Evolutionary conservation across 2,797 vertebrate genomes (phyloP).

Genomic region (Betta splendens): DNA sequence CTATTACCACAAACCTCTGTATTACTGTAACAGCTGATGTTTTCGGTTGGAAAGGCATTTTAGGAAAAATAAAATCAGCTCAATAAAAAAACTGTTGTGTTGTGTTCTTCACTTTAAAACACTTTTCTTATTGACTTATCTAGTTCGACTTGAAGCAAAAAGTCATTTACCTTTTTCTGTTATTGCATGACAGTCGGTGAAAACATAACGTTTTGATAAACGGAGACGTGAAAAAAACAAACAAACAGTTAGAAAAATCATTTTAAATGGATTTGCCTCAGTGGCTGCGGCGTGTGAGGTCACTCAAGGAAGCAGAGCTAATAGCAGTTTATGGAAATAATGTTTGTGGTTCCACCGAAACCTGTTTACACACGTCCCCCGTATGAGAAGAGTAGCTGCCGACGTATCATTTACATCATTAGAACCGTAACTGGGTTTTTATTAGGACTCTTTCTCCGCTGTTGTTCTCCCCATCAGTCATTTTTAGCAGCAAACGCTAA

Average conservation of each 20-base stretch:
- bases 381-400: not conserved
- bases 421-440: not conserved
- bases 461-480: not conserved
- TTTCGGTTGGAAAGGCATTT: not conserved
- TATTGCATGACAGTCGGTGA: not conserved
- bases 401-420: not conserved
- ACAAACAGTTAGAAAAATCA: too few relatives aligned
- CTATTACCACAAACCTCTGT: not conserved
- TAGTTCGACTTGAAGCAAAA: slow-evolving; percentile 11
- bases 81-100: too few relatives aligned
- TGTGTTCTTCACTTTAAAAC: not conserved
- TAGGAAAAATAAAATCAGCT: too few relatives aligned
- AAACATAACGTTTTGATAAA: slow-evolving; percentile 8
- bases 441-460: not conserved
- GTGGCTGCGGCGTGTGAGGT: not conserved
- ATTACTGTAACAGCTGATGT: not conserved
- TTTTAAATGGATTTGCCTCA: not conserved
- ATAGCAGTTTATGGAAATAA: slow-evolving; percentile 2
- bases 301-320: not conserved
- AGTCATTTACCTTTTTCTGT: slow-evolving; percentile 1
- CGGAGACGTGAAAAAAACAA: not conserved
- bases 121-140: slow-evolving; percentile 9
- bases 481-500: slow-evolving; percentile 2
- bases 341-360: not conserved
- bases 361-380: not conserved